A percentile compares a stretch with the other conserved stretches of the same genome.
Conservation (phyloP, 2,113 vertebrate genomes). For the human (Homo sapiens) region GRCh38 chr3:102822501-102823000, state of each 20-base stretch:
- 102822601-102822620: not conserved
- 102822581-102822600: not conserved
- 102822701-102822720: not conserved
- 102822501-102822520: not conserved
- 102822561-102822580: not conserved
- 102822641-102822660: not conserved
- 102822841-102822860: no score
- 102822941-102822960: no score
- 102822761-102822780: not conserved
- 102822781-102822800: not conserved
- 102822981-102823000: fast-evolving
- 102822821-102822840: not conserved
- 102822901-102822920: no score
- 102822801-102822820: not conserved
- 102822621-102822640: not conserved
- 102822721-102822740: not conserved
- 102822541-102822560: not conserved
- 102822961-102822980: no score
- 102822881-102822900: no score
- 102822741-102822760: not conserved
- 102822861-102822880: no score
- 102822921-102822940: no score
- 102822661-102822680: not conserved
- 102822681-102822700: not conserved
- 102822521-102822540: not conserved